A percentile compares a stretch with the other conserved stretches of the same genome.
Evolutionary conservation across 2,888 invertebrate genomes (phyloP).

Genomic region (Trichogramma dendrolimi): DNA sequence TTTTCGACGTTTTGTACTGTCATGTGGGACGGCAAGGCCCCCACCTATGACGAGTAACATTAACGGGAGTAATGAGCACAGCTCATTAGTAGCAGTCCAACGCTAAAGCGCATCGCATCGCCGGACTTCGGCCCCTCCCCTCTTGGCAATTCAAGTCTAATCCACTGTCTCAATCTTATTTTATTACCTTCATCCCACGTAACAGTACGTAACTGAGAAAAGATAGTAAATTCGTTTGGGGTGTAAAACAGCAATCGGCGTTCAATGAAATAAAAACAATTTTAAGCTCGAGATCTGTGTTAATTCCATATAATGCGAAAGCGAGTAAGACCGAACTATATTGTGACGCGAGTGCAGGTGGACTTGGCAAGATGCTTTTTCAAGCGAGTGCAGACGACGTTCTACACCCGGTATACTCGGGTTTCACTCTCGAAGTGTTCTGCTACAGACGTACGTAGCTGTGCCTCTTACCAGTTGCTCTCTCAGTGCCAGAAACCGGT

Average conservation of each 20-base stretch:
- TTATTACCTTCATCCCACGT: too few species aligned
- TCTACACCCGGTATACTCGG: slow-evolving; percentile 17
- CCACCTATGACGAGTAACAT: too few species aligned
- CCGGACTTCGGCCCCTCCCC: too few species aligned
- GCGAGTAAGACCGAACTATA: slow-evolving; percentile 19
- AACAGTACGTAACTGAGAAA: too few species aligned
- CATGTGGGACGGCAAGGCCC: too few species aligned
- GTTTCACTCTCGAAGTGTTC: slow-evolving; percentile 17
- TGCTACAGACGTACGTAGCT: slow-evolving; percentile 3
- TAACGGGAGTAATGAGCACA: too few species aligned
- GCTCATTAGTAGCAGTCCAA: too few species aligned
- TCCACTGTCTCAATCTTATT: too few species aligned
- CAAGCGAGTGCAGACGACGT: slow-evolving; percentile 2
- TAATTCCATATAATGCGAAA: slow-evolving; percentile 3
- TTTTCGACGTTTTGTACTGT: too few species aligned
- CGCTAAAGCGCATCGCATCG: too few species aligned
- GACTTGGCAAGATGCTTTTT: slow-evolving; percentile 18
- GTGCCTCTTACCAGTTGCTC: slow-evolving; percentile 22
- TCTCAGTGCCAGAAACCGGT: slow-evolving; percentile 24
- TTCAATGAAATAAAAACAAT: slow-evolving; percentile 13
- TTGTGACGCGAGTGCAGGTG: slow-evolving; percentile 18
- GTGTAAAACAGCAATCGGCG: not conserved
- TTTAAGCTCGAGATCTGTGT: slow-evolving; percentile 5
- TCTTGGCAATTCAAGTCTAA: too few species aligned
- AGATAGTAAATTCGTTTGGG: not conserved